These are phyloP conservation scores for Rhaphigaster nebulosa DNA, from an alignment of 2,888 invertebrate genomes.

Conservation along the genomic window DNA sequence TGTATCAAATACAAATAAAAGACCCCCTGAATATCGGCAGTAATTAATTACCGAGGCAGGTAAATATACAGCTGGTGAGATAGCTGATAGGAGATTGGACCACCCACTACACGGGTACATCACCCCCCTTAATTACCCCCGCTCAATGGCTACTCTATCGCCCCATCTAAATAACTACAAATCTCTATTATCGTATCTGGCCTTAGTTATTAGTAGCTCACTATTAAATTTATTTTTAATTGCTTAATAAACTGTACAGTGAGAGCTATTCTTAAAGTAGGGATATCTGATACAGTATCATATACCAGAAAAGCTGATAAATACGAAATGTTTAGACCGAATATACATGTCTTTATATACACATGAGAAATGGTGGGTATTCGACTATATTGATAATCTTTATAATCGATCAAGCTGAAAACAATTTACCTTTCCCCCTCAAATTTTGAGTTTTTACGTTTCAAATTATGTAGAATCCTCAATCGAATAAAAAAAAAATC, in stretches of 20 bases:
- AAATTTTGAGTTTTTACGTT: too few relatives aligned
- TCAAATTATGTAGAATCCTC: too few relatives aligned
- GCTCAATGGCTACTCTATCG: neutral
- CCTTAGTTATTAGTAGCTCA: neutral
- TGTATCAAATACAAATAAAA: conserved; percentile 5
- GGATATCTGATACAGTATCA: too few relatives aligned
- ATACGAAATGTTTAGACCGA: too few relatives aligned
- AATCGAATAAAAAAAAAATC: too few relatives aligned
- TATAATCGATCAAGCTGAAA: too few relatives aligned
- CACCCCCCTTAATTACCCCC: neutral
- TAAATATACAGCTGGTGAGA: neutral
- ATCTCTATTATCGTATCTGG: neutral
- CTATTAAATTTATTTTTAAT: neutral
- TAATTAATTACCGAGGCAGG: neutral
- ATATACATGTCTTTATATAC: too few relatives aligned
- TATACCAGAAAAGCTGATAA: too few relatives aligned
- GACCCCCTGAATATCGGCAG: neutral
- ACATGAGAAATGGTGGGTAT: too few relatives aligned
- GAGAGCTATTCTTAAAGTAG: neutral
- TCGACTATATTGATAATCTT: too few relatives aligned
- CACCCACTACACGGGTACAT: neutral
- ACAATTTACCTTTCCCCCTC: too few relatives aligned
- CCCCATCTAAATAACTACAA: neutral
- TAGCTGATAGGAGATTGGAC: neutral
- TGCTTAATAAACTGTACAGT: neutral